Base-by-base conservation (phyloP, 2,113 vertebrate species). In the Pseudopodoces humilis region DNA sequence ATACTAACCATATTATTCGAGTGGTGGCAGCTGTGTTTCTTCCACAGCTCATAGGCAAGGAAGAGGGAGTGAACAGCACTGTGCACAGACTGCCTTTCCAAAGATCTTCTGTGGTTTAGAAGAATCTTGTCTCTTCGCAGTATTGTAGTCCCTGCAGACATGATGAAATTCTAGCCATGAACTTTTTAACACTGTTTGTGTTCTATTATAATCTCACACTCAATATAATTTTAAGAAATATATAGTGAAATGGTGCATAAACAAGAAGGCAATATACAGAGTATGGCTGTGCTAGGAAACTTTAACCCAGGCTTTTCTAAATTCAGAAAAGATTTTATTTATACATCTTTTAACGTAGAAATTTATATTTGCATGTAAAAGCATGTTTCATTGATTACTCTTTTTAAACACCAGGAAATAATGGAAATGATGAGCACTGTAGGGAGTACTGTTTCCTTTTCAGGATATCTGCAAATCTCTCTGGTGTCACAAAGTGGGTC, bases 381-480 rank as follows among this genome's bases (percentile, higher is more conserved):
- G 17, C 35, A 41, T 50, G 6, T 43, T 62, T 86, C 10, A 30
- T 46, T 81, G 24, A 13, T 60, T 67, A 50, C 10, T 79, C 11
- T 77, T 85, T 82, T 60, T 70, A 53, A 92, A n/a, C 11, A 67
- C 11, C 25, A 81, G 46, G 12, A 81, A 84, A 77, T 68, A 59
- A 82, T 63, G 46, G 60, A 43, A 71, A 27, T 71, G 27, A 17
- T 21, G 46, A 80, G 19, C 31, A 18, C 31, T 69, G 5, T 12
- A 47, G 13, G 2, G 4, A 75, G 33, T 30, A 13, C n/a, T 81
- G 44, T 76, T 95, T 79, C 77, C 63, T 96, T 97, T 97, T 70
- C 98, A 99, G 99, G 99, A 99, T 97, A 99, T 99, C 96, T 99
- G 99, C 95, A 99, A 99, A 95, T 99, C 99, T 7, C 98, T 99